Conservation (phyloP, 1,140 invertebrate species). For the Metaphire vulgaris region DNA sequence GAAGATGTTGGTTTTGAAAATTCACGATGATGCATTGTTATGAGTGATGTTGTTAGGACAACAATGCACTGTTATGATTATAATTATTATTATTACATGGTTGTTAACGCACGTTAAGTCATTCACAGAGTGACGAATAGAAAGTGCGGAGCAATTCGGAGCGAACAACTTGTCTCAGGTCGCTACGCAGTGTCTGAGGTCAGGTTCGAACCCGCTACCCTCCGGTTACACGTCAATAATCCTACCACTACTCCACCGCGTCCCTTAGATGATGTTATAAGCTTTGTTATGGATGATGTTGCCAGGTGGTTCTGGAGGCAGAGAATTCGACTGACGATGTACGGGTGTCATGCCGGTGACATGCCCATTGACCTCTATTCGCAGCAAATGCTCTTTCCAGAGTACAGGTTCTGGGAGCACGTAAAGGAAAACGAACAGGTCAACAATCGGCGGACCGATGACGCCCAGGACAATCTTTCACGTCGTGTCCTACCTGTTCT, state of each 20-base stretch:
- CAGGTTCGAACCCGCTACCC: too few species aligned
- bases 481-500: constrained; percentile 61
- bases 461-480: constrained; percentile 18
- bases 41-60: neutral
- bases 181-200: too few species aligned
- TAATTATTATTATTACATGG: neutral
- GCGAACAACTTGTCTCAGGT: too few species aligned
- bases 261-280: too few species aligned
- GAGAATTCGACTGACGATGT: constrained; percentile 77
- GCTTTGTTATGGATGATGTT: too few species aligned
- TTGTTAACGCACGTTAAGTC: too few species aligned
- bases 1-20: too few species aligned
- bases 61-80: neutral
- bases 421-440: constrained; percentile 51
- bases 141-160: too few species aligned
- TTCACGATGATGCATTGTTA: too few species aligned
- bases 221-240: too few species aligned
- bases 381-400: constrained; percentile 57
- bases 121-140: too few species aligned
- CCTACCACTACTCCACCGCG: too few species aligned
- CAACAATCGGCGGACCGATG: neutral
- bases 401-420: constrained; percentile 57
- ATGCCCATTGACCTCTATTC: constrained; percentile 64
- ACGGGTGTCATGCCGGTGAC: constrained; percentile 59
- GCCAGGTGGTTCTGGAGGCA: constrained; percentile 71